Evolutionary conservation across 2,888 invertebrate genomes (phyloP), one percentile per base, ranked within the genome.

Genomic region (Aspidapion aeneum): DNA sequence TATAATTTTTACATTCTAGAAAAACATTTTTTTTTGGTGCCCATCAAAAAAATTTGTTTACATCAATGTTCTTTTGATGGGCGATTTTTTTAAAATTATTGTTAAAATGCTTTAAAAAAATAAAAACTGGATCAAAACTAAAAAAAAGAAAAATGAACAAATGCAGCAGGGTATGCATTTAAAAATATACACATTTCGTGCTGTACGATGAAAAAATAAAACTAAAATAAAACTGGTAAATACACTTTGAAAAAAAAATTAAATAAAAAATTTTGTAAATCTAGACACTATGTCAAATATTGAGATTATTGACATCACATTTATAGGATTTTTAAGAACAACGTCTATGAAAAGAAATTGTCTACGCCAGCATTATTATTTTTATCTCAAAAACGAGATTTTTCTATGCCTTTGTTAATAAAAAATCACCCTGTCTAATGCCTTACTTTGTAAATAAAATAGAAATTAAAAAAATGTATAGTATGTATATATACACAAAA

Each of bases 271-370:
- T 35, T 3, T 69, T 69, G 68, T 72, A 73, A 70, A 72, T 70
- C 66, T 69, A 70, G 63, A 66, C 63, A 61, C 63, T 70, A 70
- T 72, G 70, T 72, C 70, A 70, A 72, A 74, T 35, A 71, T 74
- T 72, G 78, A 79, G 79, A 80, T 79, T 79, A 77, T 78, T 77
- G 78, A 79, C 79, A 79, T 79, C 79, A 79, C 79, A 79, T 79
- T n/a, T 78, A 79, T 78, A 74, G 71, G 79, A 77, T 77, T 78
- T 79, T 76, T 77, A 79, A 79, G 78, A 78, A 78, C 75, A 75
- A 72, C 66, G 67, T 67, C 68, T 64, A 59, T 61, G 63, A 62
- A 59, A 66, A 66, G 69, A 70, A 72, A 71, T 71, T 73, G 72
- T 64, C 71, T 54, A 62, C 62, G 58, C 56, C 58, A 61, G 59